A percentile compares a stretch with the other conserved stretches of the same genome.
Conservation (phyloP, 1,140 invertebrate species). For the Meteorus sp. region DNA sequence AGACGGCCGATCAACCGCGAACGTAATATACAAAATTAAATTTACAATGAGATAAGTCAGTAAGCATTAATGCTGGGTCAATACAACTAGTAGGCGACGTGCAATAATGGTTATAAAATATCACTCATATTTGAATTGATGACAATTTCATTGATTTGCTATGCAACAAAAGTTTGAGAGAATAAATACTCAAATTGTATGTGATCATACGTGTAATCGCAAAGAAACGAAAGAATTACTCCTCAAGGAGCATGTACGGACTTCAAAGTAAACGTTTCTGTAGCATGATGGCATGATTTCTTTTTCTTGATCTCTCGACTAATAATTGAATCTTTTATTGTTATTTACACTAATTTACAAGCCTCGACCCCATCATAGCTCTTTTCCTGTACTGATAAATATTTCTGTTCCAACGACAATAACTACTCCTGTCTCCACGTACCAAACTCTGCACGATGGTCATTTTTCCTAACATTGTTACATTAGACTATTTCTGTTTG, state of each 20-base stretch:
- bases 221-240: no score
- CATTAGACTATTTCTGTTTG: not conserved
- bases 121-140: no score
- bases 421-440: not conserved
- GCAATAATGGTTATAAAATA: no score
- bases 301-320: no score
- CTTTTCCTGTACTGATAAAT: not conserved
- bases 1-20: no score
- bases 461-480: constrained; percentile 1
- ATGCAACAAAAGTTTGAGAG: no score
- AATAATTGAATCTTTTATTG: constrained; percentile 1
- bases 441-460: not conserved
- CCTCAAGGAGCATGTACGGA: no score
- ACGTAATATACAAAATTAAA: constrained; percentile 1
- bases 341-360: constrained; percentile 6
- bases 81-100: no score
- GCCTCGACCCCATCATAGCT: not conserved
- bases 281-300: not conserved
- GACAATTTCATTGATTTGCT: no score
- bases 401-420: no score
- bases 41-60: not conserved
- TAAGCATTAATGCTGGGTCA: no score
- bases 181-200: no score
- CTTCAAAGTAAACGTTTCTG: not conserved
- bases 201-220: not conserved